A percentile compares a stretch with the other conserved stretches of the same genome.
phyloP scores from a whole-genome alignment of 2,888 invertebrate genomes.

The Mythimna vitellina region DNA sequence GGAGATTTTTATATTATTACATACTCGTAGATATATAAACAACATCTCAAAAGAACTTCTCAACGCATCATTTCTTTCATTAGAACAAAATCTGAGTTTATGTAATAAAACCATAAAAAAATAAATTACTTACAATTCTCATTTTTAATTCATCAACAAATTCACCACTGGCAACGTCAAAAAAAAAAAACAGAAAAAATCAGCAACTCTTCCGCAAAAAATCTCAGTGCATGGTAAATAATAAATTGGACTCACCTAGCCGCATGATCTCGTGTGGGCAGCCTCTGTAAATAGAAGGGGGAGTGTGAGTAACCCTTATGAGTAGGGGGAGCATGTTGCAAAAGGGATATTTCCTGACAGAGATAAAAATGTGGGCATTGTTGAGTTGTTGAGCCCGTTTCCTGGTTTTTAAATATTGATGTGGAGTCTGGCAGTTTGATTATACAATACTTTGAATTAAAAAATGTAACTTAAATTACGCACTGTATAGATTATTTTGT shows the following conservation, averaged over 20 bases:
- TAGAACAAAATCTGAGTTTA: no score
- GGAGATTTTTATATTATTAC: no score
- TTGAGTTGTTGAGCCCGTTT: conserved; percentile 23
- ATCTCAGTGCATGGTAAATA: conserved; percentile 56
- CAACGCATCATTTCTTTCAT: no score
- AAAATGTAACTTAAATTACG: neutral
- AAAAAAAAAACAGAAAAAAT: neutral
- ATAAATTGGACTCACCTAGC: conserved; percentile 68
- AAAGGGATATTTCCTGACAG: conserved; percentile 25
- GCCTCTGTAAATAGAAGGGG: conserved; percentile 65
- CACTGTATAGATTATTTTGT: no score
- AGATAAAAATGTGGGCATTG: conserved; percentile 37
- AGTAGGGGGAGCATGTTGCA: conserved; percentile 34
- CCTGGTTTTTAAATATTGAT: conserved; percentile 38
- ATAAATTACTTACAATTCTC: no score
- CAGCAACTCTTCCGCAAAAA: conserved; percentile 5
- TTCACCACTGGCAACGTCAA: neutral
- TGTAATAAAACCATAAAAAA: no score
- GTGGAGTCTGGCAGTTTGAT: neutral
- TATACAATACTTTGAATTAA: neutral
- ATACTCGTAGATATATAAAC: no score
- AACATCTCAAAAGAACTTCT: no score
- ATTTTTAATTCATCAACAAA: neutral
- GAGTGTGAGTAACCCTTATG: conserved; percentile 49
- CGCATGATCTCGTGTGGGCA: conserved; percentile 65